A percentile compares a stretch with the other conserved stretches of the same genome.
Conservation (phyloP, 2,113 vertebrate species). For the Taurulus bubalis region DNA sequence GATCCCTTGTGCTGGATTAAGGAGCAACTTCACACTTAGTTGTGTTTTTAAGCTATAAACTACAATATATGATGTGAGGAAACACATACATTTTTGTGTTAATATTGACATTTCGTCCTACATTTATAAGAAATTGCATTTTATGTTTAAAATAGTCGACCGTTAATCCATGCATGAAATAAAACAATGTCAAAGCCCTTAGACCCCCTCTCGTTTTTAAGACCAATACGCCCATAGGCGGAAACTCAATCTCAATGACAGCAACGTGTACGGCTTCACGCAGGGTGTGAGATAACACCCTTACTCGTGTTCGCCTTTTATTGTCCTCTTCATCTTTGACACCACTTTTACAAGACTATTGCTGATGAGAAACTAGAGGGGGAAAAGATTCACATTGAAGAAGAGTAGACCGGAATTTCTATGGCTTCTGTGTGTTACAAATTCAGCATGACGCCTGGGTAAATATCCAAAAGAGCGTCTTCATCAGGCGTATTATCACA, state of each 20-base stretch:
- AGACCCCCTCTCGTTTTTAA: no score
- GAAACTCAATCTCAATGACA: not conserved
- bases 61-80: not conserved
- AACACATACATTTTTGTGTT: not conserved
- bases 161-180: not conserved
- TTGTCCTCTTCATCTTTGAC: not conserved
- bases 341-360: not conserved
- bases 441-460: not conserved
- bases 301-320: not conserved
- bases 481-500: not conserved
- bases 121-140: not conserved
- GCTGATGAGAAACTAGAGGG: not conserved
- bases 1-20: not conserved
- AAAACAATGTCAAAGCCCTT: not conserved
- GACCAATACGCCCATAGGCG: no score
- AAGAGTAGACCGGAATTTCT: not conserved
- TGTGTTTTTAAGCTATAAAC: not conserved
- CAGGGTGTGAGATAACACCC: not conserved
- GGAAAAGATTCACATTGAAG: not conserved
- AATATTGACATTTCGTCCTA: not conserved
- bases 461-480: conserved; percentile 4
- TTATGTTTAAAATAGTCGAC: not conserved
- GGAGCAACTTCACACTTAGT: not conserved
- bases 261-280: not conserved
- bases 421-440: not conserved